Evolutionary conservation across 2,888 invertebrate genomes (phyloP).

Genomic region (Watsonalla cultraria): DNA sequence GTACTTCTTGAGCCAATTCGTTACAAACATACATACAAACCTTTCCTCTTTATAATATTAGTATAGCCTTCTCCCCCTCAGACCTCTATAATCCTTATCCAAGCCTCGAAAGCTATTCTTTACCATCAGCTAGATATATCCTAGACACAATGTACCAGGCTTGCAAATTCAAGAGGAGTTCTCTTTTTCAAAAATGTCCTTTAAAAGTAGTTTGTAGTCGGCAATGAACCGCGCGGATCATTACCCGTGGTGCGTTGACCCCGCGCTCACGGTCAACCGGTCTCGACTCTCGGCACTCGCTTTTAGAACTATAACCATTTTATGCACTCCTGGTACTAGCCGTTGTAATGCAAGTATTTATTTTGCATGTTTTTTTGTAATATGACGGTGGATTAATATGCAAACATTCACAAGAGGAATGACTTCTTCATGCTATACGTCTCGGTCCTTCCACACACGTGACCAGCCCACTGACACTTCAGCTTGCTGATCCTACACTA

Average conservation of each 20-base stretch:
- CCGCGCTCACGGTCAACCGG: slow-evolving; percentile 16
- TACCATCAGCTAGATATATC: not conserved
- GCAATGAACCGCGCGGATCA: slow-evolving; percentile 2
- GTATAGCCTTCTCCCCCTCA: no score
- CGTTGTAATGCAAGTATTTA: not conserved
- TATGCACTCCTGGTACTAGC: slow-evolving; percentile 1
- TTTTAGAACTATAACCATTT: not conserved
- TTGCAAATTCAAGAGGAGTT: not conserved
- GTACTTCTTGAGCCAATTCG: no score
- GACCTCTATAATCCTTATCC: no score
- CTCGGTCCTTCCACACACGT: no score
- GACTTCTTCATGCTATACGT: no score
- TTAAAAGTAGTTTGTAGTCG: not conserved
- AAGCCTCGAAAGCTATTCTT: no score
- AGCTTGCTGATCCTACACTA: no score
- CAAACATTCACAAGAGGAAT: no score
- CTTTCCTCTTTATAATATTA: no score
- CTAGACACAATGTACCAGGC: not conserved
- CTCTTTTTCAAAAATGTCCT: not conserved
- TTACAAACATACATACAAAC: no score
- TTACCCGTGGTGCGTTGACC: slow-evolving; percentile 13
- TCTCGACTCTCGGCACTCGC: slow-evolving; percentile 4
- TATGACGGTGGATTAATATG: no score
- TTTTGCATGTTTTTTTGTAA: not conserved
- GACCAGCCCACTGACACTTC: no score